A percentile compares a stretch with the other conserved stretches of the same genome.
These are phyloP conservation scores for Delphinus delphis DNA, from an alignment of 2,113 vertebrate species.

Conservation along the genomic window DNA sequence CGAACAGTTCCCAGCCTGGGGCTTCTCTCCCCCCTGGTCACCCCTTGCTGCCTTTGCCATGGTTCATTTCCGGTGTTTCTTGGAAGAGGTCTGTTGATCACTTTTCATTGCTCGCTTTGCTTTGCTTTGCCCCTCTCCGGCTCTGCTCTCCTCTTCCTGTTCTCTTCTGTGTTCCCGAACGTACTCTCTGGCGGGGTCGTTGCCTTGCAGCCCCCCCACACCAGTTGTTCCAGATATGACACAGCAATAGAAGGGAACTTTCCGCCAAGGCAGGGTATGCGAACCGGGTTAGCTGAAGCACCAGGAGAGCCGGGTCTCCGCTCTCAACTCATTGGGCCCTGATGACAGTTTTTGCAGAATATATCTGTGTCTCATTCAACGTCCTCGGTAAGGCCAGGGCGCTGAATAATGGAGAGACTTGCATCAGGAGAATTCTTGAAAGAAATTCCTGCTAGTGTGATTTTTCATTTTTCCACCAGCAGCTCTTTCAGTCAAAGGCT, in stretches of 20 bases:
- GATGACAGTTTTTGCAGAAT: neutral
- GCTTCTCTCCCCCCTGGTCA: neutral
- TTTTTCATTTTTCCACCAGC: neutral
- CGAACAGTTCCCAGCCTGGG: neutral
- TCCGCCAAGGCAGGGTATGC: neutral
- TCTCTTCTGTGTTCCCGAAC: neutral
- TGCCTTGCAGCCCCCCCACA: neutral
- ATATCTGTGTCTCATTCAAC: neutral
- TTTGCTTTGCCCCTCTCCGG: neutral
- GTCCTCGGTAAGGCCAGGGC: neutral
- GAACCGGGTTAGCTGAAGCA: neutral
- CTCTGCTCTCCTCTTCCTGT: neutral
- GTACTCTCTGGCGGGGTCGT: neutral
- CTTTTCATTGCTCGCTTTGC: neutral
- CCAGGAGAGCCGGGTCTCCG: neutral
- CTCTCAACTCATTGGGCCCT: neutral
- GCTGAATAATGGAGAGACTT: neutral
- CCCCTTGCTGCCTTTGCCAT: neutral
- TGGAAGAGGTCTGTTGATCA: neutral
- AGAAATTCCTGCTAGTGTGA: neutral
- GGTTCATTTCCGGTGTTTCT: neutral
- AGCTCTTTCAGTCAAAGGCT: constrained; percentile 1
- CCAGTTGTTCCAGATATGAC: neutral
- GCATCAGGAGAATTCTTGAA: neutral
- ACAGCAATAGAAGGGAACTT: neutral